Conservation (phyloP, 2,113 vertebrate genomes). For the Eidolon helvum region DNA sequence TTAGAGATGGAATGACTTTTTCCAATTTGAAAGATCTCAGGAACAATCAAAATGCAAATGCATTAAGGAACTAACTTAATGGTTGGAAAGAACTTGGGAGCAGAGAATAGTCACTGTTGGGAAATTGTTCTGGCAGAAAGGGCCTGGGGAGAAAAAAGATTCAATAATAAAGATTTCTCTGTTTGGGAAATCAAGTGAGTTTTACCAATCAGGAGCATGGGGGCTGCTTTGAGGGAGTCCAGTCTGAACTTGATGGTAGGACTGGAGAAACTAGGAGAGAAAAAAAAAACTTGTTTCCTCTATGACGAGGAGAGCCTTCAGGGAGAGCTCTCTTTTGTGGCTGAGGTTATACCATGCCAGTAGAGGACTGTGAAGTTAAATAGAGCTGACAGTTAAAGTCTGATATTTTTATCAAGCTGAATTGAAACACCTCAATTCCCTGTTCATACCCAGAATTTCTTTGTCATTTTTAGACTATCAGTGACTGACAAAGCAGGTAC, state of each 20-base stretch:
- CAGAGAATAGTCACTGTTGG: neutral
- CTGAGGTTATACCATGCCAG: neutral
- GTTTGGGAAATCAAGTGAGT: neutral
- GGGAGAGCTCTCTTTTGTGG: neutral
- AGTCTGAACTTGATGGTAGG: neutral
- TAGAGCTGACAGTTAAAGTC: neutral
- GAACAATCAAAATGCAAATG: neutral
- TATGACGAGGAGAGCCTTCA: neutral
- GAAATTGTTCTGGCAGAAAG: neutral
- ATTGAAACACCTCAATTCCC: neutral
- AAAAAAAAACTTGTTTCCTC: neutral
- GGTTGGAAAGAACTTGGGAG: neutral
- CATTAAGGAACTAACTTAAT: neutral
- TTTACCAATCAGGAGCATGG: neutral
- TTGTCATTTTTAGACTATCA: neutral
- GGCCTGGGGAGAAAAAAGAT: neutral
- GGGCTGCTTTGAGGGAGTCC: neutral
- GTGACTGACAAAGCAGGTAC: neutral
- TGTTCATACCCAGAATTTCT: neutral
- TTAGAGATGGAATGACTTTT: slow-evolving; percentile 5
- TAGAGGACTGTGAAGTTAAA: neutral
- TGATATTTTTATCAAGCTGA: slow-evolving; percentile 7
- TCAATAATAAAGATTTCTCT: neutral
- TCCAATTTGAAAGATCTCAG: neutral
- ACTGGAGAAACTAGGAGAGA: neutral